Conservation (phyloP, 1,140 invertebrate genomes). For the Calliphora vicina region DNA sequence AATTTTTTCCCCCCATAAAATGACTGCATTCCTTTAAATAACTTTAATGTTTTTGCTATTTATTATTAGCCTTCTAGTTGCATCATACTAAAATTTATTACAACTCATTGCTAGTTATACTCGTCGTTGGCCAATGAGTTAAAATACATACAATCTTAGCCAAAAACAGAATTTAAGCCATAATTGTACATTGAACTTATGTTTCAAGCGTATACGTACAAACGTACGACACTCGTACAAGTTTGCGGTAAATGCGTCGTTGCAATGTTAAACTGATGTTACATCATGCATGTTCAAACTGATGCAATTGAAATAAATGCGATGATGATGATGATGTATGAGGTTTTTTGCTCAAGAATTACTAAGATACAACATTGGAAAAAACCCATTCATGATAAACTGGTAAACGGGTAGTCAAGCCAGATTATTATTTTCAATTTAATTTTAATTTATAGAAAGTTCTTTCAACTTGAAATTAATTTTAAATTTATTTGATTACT, state of each 20-base stretch:
- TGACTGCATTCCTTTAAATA: neutral
- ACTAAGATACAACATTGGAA: neutral
- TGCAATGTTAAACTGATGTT: neutral
- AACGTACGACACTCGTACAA: neutral
- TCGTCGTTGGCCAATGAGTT: too few species aligned
- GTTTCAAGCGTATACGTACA: neutral
- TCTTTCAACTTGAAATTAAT: neutral
- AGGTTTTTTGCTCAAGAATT: neutral
- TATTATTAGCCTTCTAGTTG: neutral
- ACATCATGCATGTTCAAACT: neutral
- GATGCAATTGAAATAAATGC: neutral
- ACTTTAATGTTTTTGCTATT: neutral
- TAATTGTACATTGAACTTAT: conserved; percentile 7
- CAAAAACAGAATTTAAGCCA: conserved; percentile 1
- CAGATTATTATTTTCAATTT: too few species aligned
- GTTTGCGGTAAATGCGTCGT: neutral
- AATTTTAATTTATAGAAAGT: neutral
- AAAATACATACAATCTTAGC: neutral
- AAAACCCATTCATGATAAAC: neutral
- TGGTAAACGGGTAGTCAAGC: neutral
- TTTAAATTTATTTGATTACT: too few species aligned
- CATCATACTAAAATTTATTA: conserved; percentile 3
- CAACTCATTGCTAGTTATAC: neutral
- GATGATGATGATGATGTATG: too few species aligned
- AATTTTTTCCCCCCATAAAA: too few species aligned